These are phyloP conservation scores for Chelmon rostratus DNA, from an alignment of 2,797 vertebrate species.

Conservation along the genomic window DNA sequence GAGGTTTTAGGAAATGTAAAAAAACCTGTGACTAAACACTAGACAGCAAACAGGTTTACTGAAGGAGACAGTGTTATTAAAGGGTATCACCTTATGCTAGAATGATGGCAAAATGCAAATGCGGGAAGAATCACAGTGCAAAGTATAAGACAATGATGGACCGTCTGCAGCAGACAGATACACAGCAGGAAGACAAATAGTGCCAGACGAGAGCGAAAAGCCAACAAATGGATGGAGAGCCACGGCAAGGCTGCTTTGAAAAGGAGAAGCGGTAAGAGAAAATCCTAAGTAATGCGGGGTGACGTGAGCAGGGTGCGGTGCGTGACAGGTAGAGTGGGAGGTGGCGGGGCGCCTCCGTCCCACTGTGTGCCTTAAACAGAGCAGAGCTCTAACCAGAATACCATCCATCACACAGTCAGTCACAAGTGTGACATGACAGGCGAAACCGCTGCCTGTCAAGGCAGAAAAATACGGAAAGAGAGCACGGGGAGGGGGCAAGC, in stretches of 20 bases:
- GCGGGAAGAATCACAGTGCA: neutral
- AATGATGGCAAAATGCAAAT: constrained; percentile 36
- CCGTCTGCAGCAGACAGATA: constrained; percentile 32
- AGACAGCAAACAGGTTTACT: constrained; percentile 7
- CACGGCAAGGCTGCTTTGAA: constrained; percentile 29
- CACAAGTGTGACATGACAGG: constrained; percentile 79
- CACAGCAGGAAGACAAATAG: constrained; percentile 44
- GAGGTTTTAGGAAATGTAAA: constrained; percentile 23
- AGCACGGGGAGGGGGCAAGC: constrained; percentile 14
- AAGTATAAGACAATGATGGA: constrained; percentile 35
- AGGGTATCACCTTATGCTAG: constrained; percentile 27
- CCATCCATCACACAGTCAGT: constrained; percentile 78
- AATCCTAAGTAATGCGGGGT: constrained; percentile 58
- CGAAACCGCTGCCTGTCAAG: constrained; percentile 71
- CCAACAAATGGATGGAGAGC: constrained; percentile 38
- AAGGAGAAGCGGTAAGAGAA: constrained; percentile 26
- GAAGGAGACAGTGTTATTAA: constrained; percentile 11
- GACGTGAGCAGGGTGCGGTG: constrained; percentile 60
- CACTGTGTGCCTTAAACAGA: constrained; percentile 72
- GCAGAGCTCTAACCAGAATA: constrained; percentile 71
- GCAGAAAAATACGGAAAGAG: constrained; percentile 61
- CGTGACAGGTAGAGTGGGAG: constrained; percentile 74
- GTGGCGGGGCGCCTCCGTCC: constrained; percentile 53
- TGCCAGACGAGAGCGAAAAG: constrained; percentile 30
- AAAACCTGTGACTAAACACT: neutral